Base-by-base conservation (phyloP, 2,888 invertebrate species). In the Micoletzkya japonica region DNA sequence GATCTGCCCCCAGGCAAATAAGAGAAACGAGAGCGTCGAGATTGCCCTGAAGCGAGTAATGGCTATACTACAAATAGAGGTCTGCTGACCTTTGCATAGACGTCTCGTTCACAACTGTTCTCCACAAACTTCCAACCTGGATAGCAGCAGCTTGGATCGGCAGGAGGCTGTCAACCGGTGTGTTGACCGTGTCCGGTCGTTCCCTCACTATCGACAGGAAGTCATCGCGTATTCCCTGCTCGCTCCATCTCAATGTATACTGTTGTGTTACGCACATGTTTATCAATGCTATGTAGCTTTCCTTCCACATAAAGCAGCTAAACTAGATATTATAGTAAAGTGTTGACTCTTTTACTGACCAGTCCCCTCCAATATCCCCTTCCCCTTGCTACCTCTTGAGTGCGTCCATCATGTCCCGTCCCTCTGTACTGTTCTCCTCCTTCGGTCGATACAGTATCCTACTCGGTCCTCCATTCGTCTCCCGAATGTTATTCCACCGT, bases 71-170 rank as follows among this genome's bases (percentile, higher is more conserved):
- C 10, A 17, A 17, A 17, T 10, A 17, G 44, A 17, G n/a, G 44
- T 26, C 14, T 52, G 26, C 4, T 6, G 14, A 52, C 26, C 4
- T 6, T 52, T 14, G 14, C 57, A 2, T 7, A 26, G 14, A 7
- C 3, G 44, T 44, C 28, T n/a, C n/a, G n/a, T n/a, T n/a, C 14
- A 56, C 37, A 6, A 44, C 30, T 1, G n/a, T 2, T 58, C 36
- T 24, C 24, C n/a, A n/a, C 24, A 20, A 34, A 3, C 32, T 28
- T 2, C n/a, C 56, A 4, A 66, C 64, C 54, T 44, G 68, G 24
- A 58, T 68, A 17, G 44, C 68, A 32, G 68, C 68, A 50, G 56
- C 58, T n/a, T 68, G 68, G 30, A 68, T 58, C 32, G 68, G 68
- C 17, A 68, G 68, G 24, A 68, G n/a, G 39, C 49, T 32, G 2